Percentiles rank a stretch among this genome's conserved stretches.
Evolutionary conservation across 2,113 vertebrate genomes (phyloP).

Genomic region (Spheniscus mendiculus): DNA sequence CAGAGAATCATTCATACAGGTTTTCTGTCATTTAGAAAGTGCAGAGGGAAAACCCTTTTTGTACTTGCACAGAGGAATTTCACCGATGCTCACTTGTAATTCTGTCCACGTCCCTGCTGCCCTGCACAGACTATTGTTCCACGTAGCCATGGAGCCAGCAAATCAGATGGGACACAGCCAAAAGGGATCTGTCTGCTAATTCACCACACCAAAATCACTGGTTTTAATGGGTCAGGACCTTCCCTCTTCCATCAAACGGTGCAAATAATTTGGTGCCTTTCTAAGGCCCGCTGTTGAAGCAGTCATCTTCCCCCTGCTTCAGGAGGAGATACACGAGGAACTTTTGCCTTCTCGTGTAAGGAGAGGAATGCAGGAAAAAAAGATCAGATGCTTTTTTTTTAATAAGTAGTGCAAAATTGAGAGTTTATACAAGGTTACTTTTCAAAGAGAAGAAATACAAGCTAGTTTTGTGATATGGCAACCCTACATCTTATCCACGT

Average conservation of each 20-base stretch:
- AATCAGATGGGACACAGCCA: neutral
- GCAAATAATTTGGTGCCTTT: neutral
- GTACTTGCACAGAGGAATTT: neutral
- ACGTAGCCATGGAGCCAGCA: neutral
- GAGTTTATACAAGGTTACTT: neutral
- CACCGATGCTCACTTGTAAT: neutral
- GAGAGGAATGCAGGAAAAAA: neutral
- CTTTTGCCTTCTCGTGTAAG: neutral
- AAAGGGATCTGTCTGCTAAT: conserved; percentile 3
- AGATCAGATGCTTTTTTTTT: neutral
- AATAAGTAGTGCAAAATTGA: neutral
- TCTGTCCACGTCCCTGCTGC: conserved; percentile 26
- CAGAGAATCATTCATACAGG: neutral
- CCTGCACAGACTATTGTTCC: conserved; percentile 39
- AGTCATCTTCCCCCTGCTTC: neutral
- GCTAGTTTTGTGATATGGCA: neutral
- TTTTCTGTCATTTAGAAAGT: neutral
- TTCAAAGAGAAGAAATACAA: neutral
- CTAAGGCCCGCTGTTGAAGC: neutral
- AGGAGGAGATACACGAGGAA: neutral
- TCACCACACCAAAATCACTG: neutral
- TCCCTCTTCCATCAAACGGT: neutral
- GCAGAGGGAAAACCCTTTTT: neutral
- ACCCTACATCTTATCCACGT: neutral
- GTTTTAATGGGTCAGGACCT: neutral